phyloP scores from a whole-genome alignment of 1,140 invertebrate species.

The Rhagoletis zephyria region DNA sequence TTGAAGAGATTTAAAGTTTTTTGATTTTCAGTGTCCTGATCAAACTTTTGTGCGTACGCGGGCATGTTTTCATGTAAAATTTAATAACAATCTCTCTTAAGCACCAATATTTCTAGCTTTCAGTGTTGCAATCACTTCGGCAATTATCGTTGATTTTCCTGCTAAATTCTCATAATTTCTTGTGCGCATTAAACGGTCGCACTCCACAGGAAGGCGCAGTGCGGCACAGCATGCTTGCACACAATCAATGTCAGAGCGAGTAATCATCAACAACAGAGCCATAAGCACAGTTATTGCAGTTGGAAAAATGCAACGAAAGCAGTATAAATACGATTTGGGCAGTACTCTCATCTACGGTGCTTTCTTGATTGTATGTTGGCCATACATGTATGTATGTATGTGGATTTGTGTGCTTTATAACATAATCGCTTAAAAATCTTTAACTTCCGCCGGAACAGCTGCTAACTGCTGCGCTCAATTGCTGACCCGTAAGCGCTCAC shows the following conservation, averaged over 20 bases:
- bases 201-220: neutral
- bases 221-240: slow-evolving; percentile 4
- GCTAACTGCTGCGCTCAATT: slow-evolving; percentile 65
- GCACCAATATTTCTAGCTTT: slow-evolving; percentile 27
- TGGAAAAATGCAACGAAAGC: neutral
- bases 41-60: neutral
- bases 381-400: neutral
- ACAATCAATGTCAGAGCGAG: slow-evolving; percentile 46
- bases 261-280: slow-evolving; percentile 52
- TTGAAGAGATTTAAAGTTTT: slow-evolving; percentile 40
- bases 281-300: slow-evolving; percentile 45
- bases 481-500: slow-evolving; percentile 52
- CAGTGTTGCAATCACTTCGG: slow-evolving; percentile 35
- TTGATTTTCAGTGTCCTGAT: neutral
- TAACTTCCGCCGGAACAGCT: slow-evolving; percentile 61
- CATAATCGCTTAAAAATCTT: slow-evolving; percentile 57
- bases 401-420: slow-evolving; percentile 5
- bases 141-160: slow-evolving; percentile 51
- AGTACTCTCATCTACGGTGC: neutral
- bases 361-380: neutral
- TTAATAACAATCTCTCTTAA: slow-evolving; percentile 1
- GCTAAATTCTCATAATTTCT: slow-evolving; percentile 45
- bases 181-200: neutral
- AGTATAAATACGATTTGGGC: neutral
- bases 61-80: neutral